Evolutionary conservation across 2,113 vertebrate species (phyloP), one percentile per base, ranked within the genome.

Genomic region (Saguinus midas): DNA sequence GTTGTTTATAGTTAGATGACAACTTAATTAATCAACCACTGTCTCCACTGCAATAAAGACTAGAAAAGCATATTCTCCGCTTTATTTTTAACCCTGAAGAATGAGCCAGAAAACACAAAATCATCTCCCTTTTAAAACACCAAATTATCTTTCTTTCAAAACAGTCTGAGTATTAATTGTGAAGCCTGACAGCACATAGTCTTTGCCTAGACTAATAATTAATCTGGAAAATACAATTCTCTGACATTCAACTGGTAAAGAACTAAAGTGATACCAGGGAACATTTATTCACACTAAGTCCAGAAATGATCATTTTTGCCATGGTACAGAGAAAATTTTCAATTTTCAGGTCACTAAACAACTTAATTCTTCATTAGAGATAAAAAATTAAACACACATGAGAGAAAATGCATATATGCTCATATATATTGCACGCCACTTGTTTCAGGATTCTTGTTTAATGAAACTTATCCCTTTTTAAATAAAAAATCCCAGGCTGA

Each of bases 111-210:
- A 98, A 98, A 98, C 98, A 98, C 94, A 97, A 98, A 98, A 98
- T 98, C 98, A 98, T 98, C 97, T 97, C 97, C 93, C 83, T 97
- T 98, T 98, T 98, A 98, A 98, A 98, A 98, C 98, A 98, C 96
- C 98, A 98, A 98, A 98, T 98, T 98, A 98, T 98, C 96, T 97
- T 98, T 97, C 96, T 95, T 98, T 98, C 97, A 98, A 97, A 98
- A 98, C 96, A 97, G 95, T 96, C 97, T 98, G 97, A 98, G 98
- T 98, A 98, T 98, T 98, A 98, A 98, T 98, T 98, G 98, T 98
- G 98, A 98, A 98, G 98, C 97, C 94, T 97, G 98, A 98, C 92
- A 97, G 98, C 97, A 97, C 96, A 96, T 64, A 97, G 91, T 96
- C 97, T 96, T 98, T 29, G 23, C 96, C 95, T 96, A 96, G 97